A percentile compares a stretch with the other conserved stretches of the same genome.
phyloP scores from a whole-genome alignment of 2,113 vertebrate genomes.

The Urocynchramus pylzowi region DNA sequence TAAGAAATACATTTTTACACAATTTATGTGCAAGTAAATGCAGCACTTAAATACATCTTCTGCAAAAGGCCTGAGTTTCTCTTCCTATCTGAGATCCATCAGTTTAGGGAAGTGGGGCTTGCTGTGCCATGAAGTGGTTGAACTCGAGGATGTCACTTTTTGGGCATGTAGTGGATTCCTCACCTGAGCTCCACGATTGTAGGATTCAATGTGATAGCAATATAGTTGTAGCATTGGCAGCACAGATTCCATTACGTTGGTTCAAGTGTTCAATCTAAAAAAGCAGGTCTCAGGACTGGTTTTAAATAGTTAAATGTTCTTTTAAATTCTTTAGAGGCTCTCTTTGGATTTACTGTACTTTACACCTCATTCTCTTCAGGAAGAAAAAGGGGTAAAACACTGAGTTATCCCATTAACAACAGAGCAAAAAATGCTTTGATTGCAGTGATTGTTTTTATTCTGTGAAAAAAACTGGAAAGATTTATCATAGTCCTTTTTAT shows the following conservation, averaged over 20 bases:
- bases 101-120: not conserved
- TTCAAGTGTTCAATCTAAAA: not conserved
- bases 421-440: not conserved
- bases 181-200: not conserved
- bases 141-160: not conserved
- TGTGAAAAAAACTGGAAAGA: not conserved
- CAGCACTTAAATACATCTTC: not conserved
- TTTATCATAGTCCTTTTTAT: not conserved
- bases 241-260: not conserved
- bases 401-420: not conserved
- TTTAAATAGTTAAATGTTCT: not conserved
- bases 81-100: not conserved
- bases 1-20: not conserved
- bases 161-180: not conserved
- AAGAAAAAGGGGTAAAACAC: not conserved
- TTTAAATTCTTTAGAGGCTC: not conserved
- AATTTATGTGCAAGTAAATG: not conserved
- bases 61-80: not conserved
- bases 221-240: not conserved
- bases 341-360: not conserved
- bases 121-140: not conserved
- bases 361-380: not conserved
- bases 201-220: not conserved
- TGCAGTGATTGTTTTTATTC: not conserved
- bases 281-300: not conserved